Conservation (phyloP, 2,113 vertebrate genomes). For the Struthidea cinerea region DNA sequence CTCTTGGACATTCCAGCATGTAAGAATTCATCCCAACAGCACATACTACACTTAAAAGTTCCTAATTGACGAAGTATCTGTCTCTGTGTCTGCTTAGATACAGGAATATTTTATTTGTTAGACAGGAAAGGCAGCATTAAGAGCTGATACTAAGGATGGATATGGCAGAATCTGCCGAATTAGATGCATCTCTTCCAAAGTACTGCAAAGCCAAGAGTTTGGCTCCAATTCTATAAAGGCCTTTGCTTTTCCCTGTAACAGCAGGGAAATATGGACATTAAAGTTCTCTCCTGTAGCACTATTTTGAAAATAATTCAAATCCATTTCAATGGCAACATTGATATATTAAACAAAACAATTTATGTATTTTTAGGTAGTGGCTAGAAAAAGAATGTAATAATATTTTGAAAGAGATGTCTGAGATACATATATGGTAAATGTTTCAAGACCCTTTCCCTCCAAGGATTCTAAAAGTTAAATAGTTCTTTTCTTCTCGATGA, state of each 20-base stretch:
- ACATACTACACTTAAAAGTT: not conserved
- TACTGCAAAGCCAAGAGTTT: not conserved
- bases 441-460: slow-evolving; percentile 22
- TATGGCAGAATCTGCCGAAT: not conserved
- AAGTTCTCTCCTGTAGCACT: not conserved
- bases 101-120: not conserved
- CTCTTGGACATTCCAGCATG: not conserved
- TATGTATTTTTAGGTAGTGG: not conserved
- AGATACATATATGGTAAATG: not conserved
- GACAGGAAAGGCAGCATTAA: not conserved
- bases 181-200: not conserved
- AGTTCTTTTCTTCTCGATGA: slow-evolving; percentile 70
- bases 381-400: not conserved
- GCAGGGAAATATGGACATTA: not conserved
- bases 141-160: not conserved
- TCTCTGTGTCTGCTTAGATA: not conserved
- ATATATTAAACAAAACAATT: not conserved
- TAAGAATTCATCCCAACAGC: not conserved
- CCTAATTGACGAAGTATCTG: not conserved
- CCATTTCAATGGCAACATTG: not conserved
- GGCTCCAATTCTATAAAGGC: not conserved
- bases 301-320: not conserved
- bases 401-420: not conserved
- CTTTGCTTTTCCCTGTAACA: not conserved
- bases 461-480: slow-evolving; percentile 71